Evolutionary conservation across 2,113 vertebrate genomes (phyloP).

Genomic region (Bolborhynchus lineola): DNA sequence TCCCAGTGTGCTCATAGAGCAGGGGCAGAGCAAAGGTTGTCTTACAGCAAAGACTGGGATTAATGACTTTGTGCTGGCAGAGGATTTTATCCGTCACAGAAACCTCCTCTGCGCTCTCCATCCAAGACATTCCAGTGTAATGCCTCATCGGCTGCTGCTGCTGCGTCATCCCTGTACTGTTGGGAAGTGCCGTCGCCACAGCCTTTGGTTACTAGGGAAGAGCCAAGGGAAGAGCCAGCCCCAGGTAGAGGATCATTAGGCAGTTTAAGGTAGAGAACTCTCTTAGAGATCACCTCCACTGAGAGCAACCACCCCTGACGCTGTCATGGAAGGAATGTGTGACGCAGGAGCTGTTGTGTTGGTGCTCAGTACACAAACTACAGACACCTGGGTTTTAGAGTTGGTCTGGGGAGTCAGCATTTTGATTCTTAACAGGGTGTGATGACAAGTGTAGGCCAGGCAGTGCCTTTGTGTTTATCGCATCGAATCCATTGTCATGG

Average conservation of each 20-base stretch:
- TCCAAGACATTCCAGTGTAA: constrained; percentile 1
- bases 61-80: neutral
- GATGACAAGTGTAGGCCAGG: neutral
- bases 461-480: neutral
- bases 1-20: fast-evolving
- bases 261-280: neutral
- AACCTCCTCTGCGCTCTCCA: neutral
- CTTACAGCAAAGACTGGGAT: fast-evolving
- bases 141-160: neutral
- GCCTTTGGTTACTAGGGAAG: neutral
- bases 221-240: neutral
- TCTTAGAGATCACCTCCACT: neutral
- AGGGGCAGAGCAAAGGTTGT: neutral
- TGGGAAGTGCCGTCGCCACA: neutral
- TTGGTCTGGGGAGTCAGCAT: neutral
- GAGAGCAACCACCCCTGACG: neutral
- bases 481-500: neutral
- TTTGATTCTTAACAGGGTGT: fast-evolving
- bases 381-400: neutral
- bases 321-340: fast-evolving
- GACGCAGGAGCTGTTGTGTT: fast-evolving
- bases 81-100: neutral
- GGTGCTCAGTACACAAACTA: too few relatives aligned
- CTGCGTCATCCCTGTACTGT: neutral
- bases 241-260: neutral